Evolutionary conservation across 2,113 vertebrate genomes (phyloP).

Genomic region (Ardeotis arabs): DNA sequence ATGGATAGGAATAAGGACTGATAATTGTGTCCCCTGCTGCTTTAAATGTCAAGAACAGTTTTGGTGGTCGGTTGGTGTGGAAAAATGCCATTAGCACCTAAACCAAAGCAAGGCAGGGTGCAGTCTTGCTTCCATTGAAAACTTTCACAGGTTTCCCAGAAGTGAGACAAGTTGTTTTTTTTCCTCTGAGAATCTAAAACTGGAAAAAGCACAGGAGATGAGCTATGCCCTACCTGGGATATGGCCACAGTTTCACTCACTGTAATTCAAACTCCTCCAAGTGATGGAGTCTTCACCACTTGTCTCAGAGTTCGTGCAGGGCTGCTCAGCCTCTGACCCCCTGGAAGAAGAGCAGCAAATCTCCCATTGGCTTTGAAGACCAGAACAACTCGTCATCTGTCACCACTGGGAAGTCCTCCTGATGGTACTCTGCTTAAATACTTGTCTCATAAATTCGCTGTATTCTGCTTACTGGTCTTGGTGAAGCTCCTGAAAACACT

Average conservation of each 20-base stretch:
- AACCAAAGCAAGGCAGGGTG: background rate
- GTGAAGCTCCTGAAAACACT: background rate
- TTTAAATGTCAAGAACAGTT: background rate
- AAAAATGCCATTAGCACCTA: background rate
- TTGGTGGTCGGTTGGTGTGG: background rate
- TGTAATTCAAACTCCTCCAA: background rate
- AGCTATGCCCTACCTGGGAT: background rate
- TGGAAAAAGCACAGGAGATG: background rate
- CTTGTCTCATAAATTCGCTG: background rate
- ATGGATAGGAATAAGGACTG: background rate
- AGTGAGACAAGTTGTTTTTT: background rate
- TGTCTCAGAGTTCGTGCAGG: background rate
- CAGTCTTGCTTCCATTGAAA: background rate
- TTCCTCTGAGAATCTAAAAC: background rate
- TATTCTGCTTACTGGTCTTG: background rate
- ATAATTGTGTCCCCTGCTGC: background rate
- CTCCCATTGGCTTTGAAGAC: background rate
- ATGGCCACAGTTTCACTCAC: background rate
- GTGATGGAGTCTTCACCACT: background rate
- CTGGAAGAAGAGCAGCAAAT: background rate
- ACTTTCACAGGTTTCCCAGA: background rate
- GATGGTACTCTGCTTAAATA: background rate
- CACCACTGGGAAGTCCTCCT: background rate
- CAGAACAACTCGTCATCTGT: background rate
- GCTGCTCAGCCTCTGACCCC: background rate